Evolutionary conservation across 2,888 invertebrate genomes (phyloP).

Genomic region (Drosophila falleni): DNA sequence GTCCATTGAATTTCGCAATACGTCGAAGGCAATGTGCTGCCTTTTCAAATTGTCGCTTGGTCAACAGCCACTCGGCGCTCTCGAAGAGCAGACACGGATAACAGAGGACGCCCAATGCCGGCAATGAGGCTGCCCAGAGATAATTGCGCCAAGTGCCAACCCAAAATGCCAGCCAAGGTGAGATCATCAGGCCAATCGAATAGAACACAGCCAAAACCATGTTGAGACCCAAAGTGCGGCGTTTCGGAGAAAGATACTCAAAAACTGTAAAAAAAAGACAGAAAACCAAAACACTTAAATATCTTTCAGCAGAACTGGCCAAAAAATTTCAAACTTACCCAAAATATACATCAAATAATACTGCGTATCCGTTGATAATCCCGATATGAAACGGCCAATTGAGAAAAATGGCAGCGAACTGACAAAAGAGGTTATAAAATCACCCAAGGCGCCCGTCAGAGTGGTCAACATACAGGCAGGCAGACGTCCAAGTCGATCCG

Average conservation of each 20-base stretch:
- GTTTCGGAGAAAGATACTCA: conserved; percentile 87
- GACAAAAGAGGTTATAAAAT: conserved; percentile 86
- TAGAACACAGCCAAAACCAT: conserved; percentile 87
- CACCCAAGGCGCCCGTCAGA: conserved; percentile 86
- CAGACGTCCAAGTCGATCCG: conserved; percentile 87
- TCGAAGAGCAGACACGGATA: conserved; percentile 87
- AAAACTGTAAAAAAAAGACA: conserved; percentile 85
- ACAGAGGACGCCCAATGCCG: conserved; percentile 85
- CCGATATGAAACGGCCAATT: conserved; percentile 87
- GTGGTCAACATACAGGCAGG: conserved; percentile 87
- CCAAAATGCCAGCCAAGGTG: conserved; percentile 86
- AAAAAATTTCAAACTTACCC: conserved; percentile 81
- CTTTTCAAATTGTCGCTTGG: conserved; percentile 86
- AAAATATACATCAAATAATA: conserved; percentile 88
- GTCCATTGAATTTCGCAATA: conserved; percentile 87
- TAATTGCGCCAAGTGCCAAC: conserved; percentile 86
- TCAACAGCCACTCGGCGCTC: conserved; percentile 88
- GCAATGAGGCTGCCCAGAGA: conserved; percentile 86
- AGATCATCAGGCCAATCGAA: conserved; percentile 86
- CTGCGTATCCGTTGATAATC: conserved; percentile 87
- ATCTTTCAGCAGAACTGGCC: rapidly evolving
- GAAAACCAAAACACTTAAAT: not conserved
- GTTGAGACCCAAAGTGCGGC: conserved; percentile 87
- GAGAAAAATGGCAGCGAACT: conserved; percentile 85
- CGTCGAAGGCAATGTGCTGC: conserved; percentile 86